Percentiles rank a stretch among this genome's conserved stretches.
Evolutionary conservation across 2,888 invertebrate genomes (phyloP).

Genomic region (Sesia apiformis): DNA sequence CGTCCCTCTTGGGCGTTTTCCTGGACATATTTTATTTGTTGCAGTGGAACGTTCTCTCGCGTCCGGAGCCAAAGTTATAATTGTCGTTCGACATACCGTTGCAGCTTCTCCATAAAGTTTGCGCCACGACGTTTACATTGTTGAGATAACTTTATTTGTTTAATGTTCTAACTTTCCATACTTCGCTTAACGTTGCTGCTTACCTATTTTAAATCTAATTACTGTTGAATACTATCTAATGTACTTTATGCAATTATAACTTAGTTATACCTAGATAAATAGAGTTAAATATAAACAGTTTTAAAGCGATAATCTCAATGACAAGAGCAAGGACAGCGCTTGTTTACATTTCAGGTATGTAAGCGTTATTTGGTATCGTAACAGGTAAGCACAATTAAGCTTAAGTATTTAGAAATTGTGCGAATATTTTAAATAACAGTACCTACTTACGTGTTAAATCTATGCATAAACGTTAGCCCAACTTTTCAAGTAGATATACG

Average conservation of each 20-base stretch:
- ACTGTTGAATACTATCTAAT: neutral
- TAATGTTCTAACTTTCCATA: constrained; percentile 52
- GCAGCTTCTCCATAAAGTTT: constrained; percentile 66
- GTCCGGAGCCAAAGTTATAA: constrained; percentile 70
- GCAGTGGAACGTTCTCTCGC: constrained; percentile 55
- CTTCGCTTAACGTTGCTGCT: constrained; percentile 5
- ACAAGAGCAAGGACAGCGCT: too few species aligned
- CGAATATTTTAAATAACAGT: constrained; percentile 11
- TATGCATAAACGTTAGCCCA: constrained; percentile 47
- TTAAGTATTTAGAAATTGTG: neutral
- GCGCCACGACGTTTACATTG: constrained; percentile 55
- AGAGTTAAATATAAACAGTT: too few species aligned
- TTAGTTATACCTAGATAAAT: too few species aligned
- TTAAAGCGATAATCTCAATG: too few species aligned
- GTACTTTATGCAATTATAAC: too few species aligned
- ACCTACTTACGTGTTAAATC: constrained; percentile 21
- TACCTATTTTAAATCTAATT: neutral
- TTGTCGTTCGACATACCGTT: constrained; percentile 70
- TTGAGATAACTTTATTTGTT: constrained; percentile 62
- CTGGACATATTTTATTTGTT: constrained; percentile 71
- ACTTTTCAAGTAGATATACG: constrained; percentile 54
- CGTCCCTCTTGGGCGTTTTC: constrained; percentile 62
- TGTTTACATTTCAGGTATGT: too few species aligned
- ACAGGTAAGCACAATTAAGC: too few species aligned
- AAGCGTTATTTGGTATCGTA: too few species aligned